Base-by-base conservation (phyloP, 2,888 invertebrate species). In the Leptodirus hochenwartii region DNA sequence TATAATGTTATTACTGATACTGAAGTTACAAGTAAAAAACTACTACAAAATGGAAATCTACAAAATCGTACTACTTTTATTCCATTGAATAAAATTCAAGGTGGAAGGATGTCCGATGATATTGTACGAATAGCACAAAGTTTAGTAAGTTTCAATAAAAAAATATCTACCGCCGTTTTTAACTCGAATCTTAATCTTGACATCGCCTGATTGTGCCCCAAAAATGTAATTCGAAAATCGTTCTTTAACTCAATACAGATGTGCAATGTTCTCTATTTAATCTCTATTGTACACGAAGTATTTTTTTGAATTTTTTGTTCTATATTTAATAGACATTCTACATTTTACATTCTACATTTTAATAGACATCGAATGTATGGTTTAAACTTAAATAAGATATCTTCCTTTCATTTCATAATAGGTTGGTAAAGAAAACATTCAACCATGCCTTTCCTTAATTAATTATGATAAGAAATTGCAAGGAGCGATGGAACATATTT, bases 1-100 rank as follows among this genome's bases (percentile, higher is more conserved):
- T 87, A 77, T 57, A 84, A 90, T 58, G 77, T 93, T 34, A 76
- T 95, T 27, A 85, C 90, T 17, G 85, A 91, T 47, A 77, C 73
- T 25, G 88, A 90, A 47, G 59, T 62, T 30, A 82, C 85, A 0
- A 78, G 81, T 44, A 88, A 87, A 53, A 66, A 75, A 49, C 61
- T 98, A 37, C 62, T 98, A 32, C 69, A 87, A 55, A 65, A 66
- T 35, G 91, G 91, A 1, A 66, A 78, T 40, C 60, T 96, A 34
- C 73, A 73, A 49, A 59, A 67, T 11, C 67, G 91, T 33, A 76
- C 77, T 30, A 93, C 90, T 31, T 71, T 93, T 48, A 79, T 93
- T 35, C 93, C 93, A 13, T 66, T 95, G 39, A 90, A 88, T 60
- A 84, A 85, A 62, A 85, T 95, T 41, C 51, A 60, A 15, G 68